These are phyloP conservation scores for Perodicticus potto DNA, from an alignment of 2,797 vertebrate genomes.

Conservation along the genomic window DNA sequence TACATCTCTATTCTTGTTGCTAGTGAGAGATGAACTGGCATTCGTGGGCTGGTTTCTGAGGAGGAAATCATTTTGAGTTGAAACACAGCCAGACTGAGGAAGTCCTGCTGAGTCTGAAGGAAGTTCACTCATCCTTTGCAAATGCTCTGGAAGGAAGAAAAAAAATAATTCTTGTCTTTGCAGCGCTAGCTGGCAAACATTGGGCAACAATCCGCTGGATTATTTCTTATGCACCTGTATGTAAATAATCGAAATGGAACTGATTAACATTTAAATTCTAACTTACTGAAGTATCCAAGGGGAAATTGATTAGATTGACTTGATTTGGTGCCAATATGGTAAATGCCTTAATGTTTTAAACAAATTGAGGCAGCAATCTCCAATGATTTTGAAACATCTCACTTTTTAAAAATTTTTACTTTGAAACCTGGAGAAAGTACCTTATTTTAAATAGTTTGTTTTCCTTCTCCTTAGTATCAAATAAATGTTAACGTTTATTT, in stretches of 20 bases:
- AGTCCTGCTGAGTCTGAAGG: constrained; percentile 74
- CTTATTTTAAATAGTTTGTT: constrained; percentile 46
- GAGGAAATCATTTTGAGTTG: constrained; percentile 76
- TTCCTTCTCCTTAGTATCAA: constrained; percentile 49
- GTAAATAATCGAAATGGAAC: constrained; percentile 67
- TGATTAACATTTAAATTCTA: constrained; percentile 79
- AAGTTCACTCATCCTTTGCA: constrained; percentile 79
- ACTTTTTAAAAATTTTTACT: constrained; percentile 20
- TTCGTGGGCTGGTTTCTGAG: constrained; percentile 66
- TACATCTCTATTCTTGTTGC: constrained; percentile 67
- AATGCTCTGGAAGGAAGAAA: constrained; percentile 69
- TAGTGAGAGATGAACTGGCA: constrained; percentile 69
- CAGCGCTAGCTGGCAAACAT: constrained; percentile 67
- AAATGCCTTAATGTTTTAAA: constrained; percentile 79
- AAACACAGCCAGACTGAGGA: constrained; percentile 75
- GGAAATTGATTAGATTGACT: constrained; percentile 77
- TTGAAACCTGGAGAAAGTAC: constrained; percentile 58
- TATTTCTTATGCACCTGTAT: constrained; percentile 76
- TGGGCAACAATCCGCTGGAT: constrained; percentile 53
- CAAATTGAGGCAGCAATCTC: constrained; percentile 73
- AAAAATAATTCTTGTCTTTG: constrained; percentile 45
- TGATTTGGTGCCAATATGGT: constrained; percentile 73
- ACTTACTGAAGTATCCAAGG: constrained; percentile 77
- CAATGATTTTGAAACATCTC: constrained; percentile 65
- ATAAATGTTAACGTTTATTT: constrained; percentile 71